Percentiles rank a stretch among this genome's conserved stretches.
Conservation (phyloP, 2,888 invertebrate species). For the Frankliniella fusca region DNA sequence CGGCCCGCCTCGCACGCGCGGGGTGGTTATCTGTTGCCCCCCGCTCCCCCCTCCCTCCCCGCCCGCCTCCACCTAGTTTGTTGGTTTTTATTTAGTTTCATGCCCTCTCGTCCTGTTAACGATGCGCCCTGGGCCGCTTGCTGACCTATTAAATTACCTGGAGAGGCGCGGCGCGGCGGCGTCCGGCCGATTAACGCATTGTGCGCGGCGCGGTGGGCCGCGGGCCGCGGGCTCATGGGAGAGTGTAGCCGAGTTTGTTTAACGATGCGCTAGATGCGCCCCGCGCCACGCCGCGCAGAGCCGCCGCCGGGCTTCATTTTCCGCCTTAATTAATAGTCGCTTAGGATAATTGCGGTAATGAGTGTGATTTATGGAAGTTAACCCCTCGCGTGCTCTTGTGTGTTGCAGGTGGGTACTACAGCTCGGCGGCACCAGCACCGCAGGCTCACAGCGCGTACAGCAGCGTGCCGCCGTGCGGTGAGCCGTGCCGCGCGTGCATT, state of each 20-base stretch:
- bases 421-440: neutral
- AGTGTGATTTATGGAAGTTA: conserved; percentile 1
- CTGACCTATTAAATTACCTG: neutral
- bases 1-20: neutral
- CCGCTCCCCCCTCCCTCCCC: neutral
- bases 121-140: neutral
- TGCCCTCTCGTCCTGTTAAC: neutral
- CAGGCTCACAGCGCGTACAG: neutral
- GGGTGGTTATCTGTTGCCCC: neutral
- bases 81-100: neutral
- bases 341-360: conserved; percentile 23
- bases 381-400: neutral
- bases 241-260: neutral
- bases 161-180: neutral
- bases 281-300: neutral
- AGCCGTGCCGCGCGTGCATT: neutral
- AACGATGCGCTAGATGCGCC: neutral
- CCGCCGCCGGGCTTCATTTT: neutral
- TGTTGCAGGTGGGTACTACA: conserved; percentile 22
- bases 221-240: too few relatives aligned
- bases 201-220: too few relatives aligned
- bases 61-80: neutral
- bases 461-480: neutral
- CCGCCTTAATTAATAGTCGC: conserved; percentile 14
- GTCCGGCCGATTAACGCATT: neutral